Base-by-base conservation (phyloP, 2,888 invertebrate genomes). In the Ecdyonurus torrentis region DNA sequence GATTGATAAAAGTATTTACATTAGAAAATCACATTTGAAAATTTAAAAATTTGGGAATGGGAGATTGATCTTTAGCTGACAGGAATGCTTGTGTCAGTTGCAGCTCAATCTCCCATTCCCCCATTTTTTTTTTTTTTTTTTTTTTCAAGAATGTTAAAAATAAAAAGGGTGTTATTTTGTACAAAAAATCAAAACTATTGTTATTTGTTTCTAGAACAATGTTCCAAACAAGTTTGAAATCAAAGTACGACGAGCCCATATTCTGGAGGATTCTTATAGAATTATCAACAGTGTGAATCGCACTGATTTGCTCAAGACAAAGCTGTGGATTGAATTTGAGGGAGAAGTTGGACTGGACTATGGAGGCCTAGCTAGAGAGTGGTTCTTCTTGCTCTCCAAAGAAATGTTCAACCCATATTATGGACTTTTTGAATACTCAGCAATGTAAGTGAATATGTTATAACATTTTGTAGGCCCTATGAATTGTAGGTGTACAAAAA, bases 371-470 rank as follows among this genome's bases (percentile, higher is more conserved):
- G 92, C 96, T 0, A 82, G 98, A 65, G 98, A 99, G 77, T 98
- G 97, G 96, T 99, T 99, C 81, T 99, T 96, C 81, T 82, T 98
- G 24, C 79, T 99, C 15, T 98, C 97, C 1, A 96, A 96, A 76
- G 98, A 99, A 80, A 97, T 99, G 95, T 99, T 99, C 78, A 99
- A 99, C 81, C 99, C 99, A 0, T 99, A 98, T 76, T 99, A 99
- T 77, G 98, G 98, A 0, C 82, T 99, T 63, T 99, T 99, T 79
- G 98, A 99, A 78, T 99, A 99, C 81, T 97, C 97, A 1, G 98
- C 98, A 2, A 96, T 96, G 97, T 89, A 77, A 81, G 86, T 81
- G 60, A 58, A 37, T 10, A 37, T n/a, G n/a, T n/a, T n/a, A n/a
- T n/a, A n/a, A n/a, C n/a, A n/a, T n/a, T n/a, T n/a, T n/a, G n/a